These are phyloP conservation scores for Pampus argenteus DNA, from an alignment of 2,797 vertebrate species.

Conservation along the genomic window DNA sequence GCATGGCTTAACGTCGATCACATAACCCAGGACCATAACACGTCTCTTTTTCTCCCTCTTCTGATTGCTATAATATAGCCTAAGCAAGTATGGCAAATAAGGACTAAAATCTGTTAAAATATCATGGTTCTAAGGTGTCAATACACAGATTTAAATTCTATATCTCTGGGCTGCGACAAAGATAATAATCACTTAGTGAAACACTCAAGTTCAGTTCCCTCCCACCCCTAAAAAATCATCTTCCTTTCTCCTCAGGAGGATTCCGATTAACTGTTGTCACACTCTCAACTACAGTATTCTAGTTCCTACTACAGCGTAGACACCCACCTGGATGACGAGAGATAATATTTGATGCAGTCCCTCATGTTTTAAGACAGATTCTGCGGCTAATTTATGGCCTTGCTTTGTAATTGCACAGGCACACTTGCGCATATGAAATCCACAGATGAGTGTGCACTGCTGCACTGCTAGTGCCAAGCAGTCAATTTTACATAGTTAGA, in stretches of 20 bases:
- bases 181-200: constrained; percentile 44
- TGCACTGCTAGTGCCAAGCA: constrained; percentile 50
- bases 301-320: constrained; percentile 46
- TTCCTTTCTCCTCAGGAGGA: constrained; percentile 50
- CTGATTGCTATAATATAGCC: constrained; percentile 8
- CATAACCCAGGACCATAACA: constrained; percentile 49
- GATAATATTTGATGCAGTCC: constrained; percentile 67
- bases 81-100: constrained; percentile 13
- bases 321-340: constrained; percentile 42
- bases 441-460: constrained; percentile 51
- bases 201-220: constrained; percentile 39
- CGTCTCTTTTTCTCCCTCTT: constrained; percentile 20
- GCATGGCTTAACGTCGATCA: constrained; percentile 74
- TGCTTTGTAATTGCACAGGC: constrained; percentile 71
- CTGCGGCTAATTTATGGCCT: constrained; percentile 70
- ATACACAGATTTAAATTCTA: constrained; percentile 26
- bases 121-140: constrained; percentile 20
- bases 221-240: constrained; percentile 38
- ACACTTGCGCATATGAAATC: constrained; percentile 61
- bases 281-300: constrained; percentile 47
- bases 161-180: constrained; percentile 21
- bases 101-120: constrained; percentile 15
- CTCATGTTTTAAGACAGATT: constrained; percentile 75
- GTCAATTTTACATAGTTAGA: constrained; percentile 70
- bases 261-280: constrained; percentile 62